A percentile compares a stretch with the other conserved stretches of the same genome.
These are phyloP conservation scores for Rhinichthys osculus DNA, from an alignment of 2,797 vertebrate genomes.

Conservation along the genomic window DNA sequence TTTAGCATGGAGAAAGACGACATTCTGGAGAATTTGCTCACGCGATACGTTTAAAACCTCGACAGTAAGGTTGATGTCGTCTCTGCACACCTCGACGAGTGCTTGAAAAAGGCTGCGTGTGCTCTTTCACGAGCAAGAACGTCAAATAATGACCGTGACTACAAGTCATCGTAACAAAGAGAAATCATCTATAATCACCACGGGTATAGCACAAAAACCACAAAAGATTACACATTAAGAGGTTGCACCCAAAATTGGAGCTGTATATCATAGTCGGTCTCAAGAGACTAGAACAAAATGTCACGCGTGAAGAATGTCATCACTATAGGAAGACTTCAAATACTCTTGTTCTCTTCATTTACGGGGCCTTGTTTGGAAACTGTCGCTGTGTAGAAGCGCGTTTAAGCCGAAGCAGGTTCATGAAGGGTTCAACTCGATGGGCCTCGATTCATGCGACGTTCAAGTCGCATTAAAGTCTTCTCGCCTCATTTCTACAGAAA, in stretches of 20 bases:
- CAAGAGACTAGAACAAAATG: conserved; percentile 81
- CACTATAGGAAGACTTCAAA: conserved; percentile 66
- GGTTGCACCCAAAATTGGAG: conserved; percentile 91
- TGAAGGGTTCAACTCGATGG: conserved; percentile 10
- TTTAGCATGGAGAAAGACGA: conserved; percentile 7
- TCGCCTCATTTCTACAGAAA: not conserved
- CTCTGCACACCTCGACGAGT: conserved; percentile 77
- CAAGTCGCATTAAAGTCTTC: not conserved
- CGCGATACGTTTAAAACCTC: conserved; percentile 24
- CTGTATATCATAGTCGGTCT: conserved; percentile 88
- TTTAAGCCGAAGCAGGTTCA: conserved; percentile 34
- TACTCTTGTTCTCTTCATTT: conserved; percentile 40
- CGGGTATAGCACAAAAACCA: conserved; percentile 63
- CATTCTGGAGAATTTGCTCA: not conserved
- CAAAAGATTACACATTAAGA: conserved; percentile 62
- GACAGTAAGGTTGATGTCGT: conserved; percentile 63
- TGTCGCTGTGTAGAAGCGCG: conserved; percentile 56
- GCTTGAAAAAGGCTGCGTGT: conserved; percentile 86
- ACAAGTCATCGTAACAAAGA: conserved; percentile 75
- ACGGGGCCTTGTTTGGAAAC: conserved; percentile 37
- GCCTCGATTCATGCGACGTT: not conserved
- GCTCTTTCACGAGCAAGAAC: conserved; percentile 86
- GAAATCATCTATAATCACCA: conserved; percentile 65
- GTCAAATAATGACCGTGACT: conserved; percentile 77
- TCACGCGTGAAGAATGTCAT: conserved; percentile 65